Conservation (phyloP, 2,888 invertebrate genomes). For the Electrophaes corylata region DNA sequence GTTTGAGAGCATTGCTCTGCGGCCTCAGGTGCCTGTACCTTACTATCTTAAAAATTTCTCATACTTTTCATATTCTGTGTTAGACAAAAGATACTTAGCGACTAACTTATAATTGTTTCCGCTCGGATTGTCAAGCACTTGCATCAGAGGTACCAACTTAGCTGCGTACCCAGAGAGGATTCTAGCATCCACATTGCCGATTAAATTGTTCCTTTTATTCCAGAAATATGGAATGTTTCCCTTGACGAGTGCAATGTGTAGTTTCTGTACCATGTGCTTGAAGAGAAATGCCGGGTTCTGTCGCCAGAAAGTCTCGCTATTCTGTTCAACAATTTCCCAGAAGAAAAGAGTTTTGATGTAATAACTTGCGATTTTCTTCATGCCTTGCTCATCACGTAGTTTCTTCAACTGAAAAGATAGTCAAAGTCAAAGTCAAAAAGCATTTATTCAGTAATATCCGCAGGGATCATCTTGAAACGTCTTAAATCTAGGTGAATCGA, state of each 20-base stretch:
- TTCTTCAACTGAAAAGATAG: conserved; percentile 68
- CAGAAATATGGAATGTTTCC: conserved; percentile 75
- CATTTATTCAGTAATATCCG: too few species aligned
- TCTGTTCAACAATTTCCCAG: conserved; percentile 59
- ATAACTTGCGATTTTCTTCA: conserved; percentile 81
- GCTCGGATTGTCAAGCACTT: conserved; percentile 46
- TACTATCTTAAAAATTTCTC: conserved; percentile 37
- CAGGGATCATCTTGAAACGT: too few species aligned
- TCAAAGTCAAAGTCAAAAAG: neutral
- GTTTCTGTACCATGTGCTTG: conserved; percentile 68
- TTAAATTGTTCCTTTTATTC: conserved; percentile 73
- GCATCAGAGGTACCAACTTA: conserved; percentile 52
- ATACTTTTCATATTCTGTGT: conserved; percentile 53
- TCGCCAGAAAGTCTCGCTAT: conserved; percentile 57
- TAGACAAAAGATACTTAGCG: conserved; percentile 58
- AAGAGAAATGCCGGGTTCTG: conserved; percentile 55
- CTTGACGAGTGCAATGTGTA: conserved; percentile 55
- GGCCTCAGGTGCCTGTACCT: too few species aligned
- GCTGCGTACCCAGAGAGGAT: conserved; percentile 50
- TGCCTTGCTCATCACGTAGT: conserved; percentile 71
- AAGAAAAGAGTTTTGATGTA: conserved; percentile 83
- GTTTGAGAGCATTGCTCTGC: too few species aligned
- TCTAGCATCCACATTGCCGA: conserved; percentile 49
- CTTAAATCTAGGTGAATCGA: too few species aligned
- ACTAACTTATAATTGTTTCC: conserved; percentile 52